Percentiles rank a stretch among this genome's conserved stretches.
phyloP scores from a whole-genome alignment of 2,113 vertebrate genomes.

The Gymnocephalus cernua region DNA sequence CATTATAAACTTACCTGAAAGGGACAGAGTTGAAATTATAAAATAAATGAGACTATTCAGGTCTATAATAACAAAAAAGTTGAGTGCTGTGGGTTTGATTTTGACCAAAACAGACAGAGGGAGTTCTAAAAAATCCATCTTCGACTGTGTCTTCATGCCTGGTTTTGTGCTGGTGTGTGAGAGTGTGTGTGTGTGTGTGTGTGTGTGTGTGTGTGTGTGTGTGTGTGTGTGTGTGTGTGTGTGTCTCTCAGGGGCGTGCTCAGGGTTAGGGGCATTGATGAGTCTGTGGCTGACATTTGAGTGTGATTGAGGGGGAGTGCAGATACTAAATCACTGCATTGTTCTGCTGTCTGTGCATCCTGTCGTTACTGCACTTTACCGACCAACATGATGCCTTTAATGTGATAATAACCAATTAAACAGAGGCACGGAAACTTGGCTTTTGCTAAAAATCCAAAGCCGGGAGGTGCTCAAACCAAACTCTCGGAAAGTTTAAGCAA shows the following conservation, averaged over 20 bases:
- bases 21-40: neutral
- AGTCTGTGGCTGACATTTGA: constrained; percentile 79
- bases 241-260: constrained; percentile 67
- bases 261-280: constrained; percentile 69
- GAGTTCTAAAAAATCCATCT: constrained; percentile 48
- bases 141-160: neutral
- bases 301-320: constrained; percentile 68
- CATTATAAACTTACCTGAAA: neutral
- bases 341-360: constrained; percentile 67
- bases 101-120: constrained; percentile 23
- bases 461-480: constrained; percentile 54
- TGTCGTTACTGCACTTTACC: constrained; percentile 61
- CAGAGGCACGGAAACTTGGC: constrained; percentile 43
- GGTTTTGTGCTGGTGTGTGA: constrained; percentile 49
- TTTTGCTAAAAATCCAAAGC: constrained; percentile 37
- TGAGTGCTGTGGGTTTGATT: constrained; percentile 23
- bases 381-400: constrained; percentile 54
- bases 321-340: constrained; percentile 75
- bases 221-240: constrained; percentile 31
- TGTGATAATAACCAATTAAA: constrained; percentile 74
- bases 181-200: constrained; percentile 32
- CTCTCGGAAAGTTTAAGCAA: constrained; percentile 28
- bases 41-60: neutral
- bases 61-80: neutral
- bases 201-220: constrained; percentile 56